Percentiles rank a stretch among this genome's conserved stretches.
These are phyloP conservation scores for Poecilobothrus nobilitatus DNA, from an alignment of 2,888 invertebrate genomes.

Conservation along the genomic window DNA sequence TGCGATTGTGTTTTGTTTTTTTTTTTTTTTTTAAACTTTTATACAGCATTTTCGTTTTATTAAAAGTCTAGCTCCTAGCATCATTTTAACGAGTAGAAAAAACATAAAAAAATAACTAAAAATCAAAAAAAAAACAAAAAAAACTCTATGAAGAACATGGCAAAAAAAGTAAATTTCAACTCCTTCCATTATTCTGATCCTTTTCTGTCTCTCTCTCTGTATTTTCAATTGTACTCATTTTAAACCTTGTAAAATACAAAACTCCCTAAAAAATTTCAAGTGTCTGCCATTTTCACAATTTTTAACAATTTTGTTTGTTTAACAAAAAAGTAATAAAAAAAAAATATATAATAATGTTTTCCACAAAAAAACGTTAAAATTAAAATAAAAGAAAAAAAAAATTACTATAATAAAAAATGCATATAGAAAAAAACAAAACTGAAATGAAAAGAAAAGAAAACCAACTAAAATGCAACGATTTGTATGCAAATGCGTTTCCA, in stretches of 20 bases:
- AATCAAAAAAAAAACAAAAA: background rate
- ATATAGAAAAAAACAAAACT: background rate
- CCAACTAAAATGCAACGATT: background rate
- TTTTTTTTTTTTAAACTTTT: background rate
- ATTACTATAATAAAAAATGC: background rate
- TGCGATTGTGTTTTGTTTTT: background rate
- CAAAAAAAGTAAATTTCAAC: too few relatives aligned
- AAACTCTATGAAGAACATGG: background rate
- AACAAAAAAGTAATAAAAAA: background rate
- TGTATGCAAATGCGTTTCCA: constrained; percentile 3
- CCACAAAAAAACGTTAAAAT: too few relatives aligned
- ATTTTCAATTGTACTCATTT: too few relatives aligned
- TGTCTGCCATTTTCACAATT: background rate
- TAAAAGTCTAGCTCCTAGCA: background rate
- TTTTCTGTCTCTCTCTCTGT: too few relatives aligned
- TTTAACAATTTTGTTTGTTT: background rate
- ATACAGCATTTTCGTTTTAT: background rate
- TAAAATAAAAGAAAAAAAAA: background rate
- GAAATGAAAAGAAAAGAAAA: background rate
- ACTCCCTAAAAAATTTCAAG: background rate
- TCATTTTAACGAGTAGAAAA: background rate
- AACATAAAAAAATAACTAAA: background rate
- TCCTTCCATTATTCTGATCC: too few relatives aligned
- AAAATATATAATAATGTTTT: background rate
- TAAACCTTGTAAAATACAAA: too few relatives aligned